Evolutionary conservation across 2,888 invertebrate species (phyloP), one percentile per base, ranked within the genome.

Genomic region (Tanaodytes sp.): DNA sequence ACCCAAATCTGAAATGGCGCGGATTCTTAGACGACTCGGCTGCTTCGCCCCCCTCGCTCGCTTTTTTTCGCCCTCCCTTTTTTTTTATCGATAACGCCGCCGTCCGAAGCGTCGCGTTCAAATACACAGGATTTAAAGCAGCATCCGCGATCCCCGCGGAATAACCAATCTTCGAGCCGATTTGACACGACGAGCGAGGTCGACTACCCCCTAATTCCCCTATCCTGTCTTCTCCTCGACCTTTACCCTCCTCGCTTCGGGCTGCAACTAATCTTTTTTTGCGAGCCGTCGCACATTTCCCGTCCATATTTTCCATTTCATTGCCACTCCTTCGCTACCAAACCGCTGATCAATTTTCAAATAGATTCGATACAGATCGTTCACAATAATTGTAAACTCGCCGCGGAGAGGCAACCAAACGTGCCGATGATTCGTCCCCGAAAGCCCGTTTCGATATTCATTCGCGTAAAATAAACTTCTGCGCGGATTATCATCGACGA

Each of bases 1-100:
- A 63, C 57, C 68, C 58, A 63, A 62, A 68, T 68, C 68, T 68
- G 37, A 58, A 68, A 68, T 37, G 63, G 57, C 51, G 67, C 62
- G 51, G 61, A 67, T 67, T 61, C 61, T 67, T 67, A 46, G 43
- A 48, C 40, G 8, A 36, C 57, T 33, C 23, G 49, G 23, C 23
- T 23, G n/a, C n/a, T n/a, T n/a, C n/a, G n/a, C n/a, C n/a, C n/a
- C n/a, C n/a, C n/a, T n/a, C n/a, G n/a, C n/a, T n/a, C n/a, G n/a
- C n/a, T n/a, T n/a, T n/a, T n/a, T n/a, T n/a, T n/a, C n/a, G n/a
- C n/a, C n/a, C n/a, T n/a, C n/a, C 30, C 39, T 39, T 40, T 48
- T 59, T 61, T 67, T 59, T 46, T 48, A 62, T 62, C 51, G 57
- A 68, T 57, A 62, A 52, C 62, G 39, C 23, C 23, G 23, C 23